These are phyloP conservation scores for Gambusia holbrooki DNA, from an alignment of 2,113 vertebrate species.

Conservation along the genomic window DNA sequence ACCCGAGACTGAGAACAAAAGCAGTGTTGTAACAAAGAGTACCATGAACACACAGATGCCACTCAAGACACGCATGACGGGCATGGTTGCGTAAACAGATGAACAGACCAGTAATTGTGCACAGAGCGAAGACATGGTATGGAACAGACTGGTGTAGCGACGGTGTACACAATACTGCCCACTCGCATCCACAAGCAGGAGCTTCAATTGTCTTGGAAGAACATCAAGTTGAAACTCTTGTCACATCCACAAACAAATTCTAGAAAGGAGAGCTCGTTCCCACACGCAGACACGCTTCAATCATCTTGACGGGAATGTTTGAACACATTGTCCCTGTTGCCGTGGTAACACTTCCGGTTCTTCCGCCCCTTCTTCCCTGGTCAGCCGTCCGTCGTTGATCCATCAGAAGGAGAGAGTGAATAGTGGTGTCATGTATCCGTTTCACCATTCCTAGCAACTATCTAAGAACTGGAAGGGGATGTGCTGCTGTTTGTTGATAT, in stretches of 20 bases:
- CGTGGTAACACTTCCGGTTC: constrained; percentile 48
- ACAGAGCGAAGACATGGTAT: constrained; percentile 8
- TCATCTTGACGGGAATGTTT: constrained; percentile 62
- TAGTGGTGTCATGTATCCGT: neutral
- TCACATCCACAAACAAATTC: constrained; percentile 24
- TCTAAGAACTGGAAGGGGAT: constrained; percentile 14
- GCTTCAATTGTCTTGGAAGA: constrained; percentile 26
- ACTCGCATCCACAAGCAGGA: constrained; percentile 19
- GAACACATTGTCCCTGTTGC: constrained; percentile 58
- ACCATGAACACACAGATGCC: constrained; percentile 2
- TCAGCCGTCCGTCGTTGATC: constrained; percentile 33
- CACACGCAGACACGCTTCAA: constrained; percentile 45
- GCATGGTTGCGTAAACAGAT: constrained; percentile 22
- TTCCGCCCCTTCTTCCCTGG: constrained; percentile 5
- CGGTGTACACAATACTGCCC: neutral
- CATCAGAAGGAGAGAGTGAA: constrained; percentile 15
- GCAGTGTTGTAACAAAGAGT: neutral
- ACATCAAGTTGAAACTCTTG: constrained; percentile 27
- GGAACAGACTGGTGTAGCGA: constrained; percentile 2
- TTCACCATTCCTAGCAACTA: neutral
- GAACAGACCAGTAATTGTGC: constrained; percentile 11
- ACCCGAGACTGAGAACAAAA: constrained; percentile 10
- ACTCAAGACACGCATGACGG: constrained; percentile 12
- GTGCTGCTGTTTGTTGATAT: neutral
- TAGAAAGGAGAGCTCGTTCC: constrained; percentile 35